Conservation (phyloP, 2,888 invertebrate genomes). For the Miltochrista miniata region DNA sequence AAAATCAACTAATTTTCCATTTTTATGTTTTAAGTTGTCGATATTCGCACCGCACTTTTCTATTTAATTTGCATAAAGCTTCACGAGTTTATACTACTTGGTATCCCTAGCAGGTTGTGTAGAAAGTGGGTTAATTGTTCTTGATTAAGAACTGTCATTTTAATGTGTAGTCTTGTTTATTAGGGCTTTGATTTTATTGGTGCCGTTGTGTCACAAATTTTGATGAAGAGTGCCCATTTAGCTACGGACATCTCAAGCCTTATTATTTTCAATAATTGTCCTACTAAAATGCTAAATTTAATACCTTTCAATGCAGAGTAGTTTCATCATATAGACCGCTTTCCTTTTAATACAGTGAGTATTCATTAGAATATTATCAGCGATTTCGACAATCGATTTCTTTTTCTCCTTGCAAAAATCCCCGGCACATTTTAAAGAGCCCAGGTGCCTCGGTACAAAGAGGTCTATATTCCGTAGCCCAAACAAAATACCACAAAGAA, state of each 20-base stretch:
- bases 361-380: too few relatives aligned
- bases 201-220: too few relatives aligned
- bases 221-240: too few relatives aligned
- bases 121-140: slow-evolving; percentile 25
- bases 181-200: background rate
- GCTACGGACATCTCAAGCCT: too few relatives aligned
- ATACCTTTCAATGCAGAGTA: too few relatives aligned
- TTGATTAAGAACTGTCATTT: slow-evolving; percentile 7
- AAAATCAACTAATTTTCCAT: background rate
- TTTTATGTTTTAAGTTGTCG: too few relatives aligned
- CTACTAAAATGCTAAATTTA: too few relatives aligned
- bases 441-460: slow-evolving; percentile 45
- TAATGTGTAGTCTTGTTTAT: background rate
- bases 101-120: slow-evolving; percentile 5
- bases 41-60: background rate
- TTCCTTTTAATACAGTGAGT: too few relatives aligned
- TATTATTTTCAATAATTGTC: too few relatives aligned
- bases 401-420: slow-evolving; percentile 11
- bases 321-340: too few relatives aligned
- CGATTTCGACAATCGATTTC: too few relatives aligned
- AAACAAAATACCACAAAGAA: slow-evolving; percentile 42
- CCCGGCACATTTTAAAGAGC: slow-evolving; percentile 2
- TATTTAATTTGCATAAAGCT: slow-evolving; percentile 10
- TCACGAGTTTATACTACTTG: slow-evolving; percentile 16
- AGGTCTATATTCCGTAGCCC: slow-evolving; percentile 39